Conservation (phyloP, 2,888 invertebrate species). For the Teleogryllus oceanicus region DNA sequence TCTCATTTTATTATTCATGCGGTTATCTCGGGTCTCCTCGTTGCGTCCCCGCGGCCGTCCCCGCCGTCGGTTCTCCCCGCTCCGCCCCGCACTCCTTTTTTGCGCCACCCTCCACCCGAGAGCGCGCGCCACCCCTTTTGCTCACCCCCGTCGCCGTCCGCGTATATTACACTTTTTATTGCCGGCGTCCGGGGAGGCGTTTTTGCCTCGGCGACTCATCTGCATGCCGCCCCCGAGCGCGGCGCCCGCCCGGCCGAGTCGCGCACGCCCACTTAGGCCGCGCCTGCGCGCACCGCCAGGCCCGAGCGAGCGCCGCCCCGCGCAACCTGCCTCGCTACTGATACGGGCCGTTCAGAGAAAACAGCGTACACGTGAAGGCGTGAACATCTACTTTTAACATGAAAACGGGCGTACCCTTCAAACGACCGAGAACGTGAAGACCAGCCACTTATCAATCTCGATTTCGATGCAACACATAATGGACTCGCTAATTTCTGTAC, state of each 20-base stretch:
- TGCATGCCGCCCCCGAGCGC: neutral
- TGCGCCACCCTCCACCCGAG: neutral
- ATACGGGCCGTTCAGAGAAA: no score
- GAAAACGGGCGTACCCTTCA: no score
- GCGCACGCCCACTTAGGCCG: neutral
- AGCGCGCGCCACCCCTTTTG: neutral
- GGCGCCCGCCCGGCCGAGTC: neutral
- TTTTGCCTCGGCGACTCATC: constrained; percentile 18
- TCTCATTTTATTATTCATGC: constrained; percentile 38
- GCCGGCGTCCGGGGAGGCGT: constrained; percentile 18
- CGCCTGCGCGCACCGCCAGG: neutral
- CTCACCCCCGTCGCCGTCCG: constrained; percentile 6
- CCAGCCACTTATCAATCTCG: no score
- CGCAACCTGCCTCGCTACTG: no score
- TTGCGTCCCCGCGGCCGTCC: neutral
- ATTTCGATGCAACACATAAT: no score
- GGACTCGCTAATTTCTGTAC: no score
- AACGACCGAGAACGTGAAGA: no score
- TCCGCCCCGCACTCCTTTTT: neutral
- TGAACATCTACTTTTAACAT: no score
- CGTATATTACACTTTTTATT: constrained; percentile 18
- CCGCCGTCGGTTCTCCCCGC: neutral
- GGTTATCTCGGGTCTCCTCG: constrained; percentile 44
- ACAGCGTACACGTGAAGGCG: no score
- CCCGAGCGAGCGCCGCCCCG: neutral